Conservation (phyloP, 2,113 vertebrate genomes). For the Oncorhynchus keta region DNA sequence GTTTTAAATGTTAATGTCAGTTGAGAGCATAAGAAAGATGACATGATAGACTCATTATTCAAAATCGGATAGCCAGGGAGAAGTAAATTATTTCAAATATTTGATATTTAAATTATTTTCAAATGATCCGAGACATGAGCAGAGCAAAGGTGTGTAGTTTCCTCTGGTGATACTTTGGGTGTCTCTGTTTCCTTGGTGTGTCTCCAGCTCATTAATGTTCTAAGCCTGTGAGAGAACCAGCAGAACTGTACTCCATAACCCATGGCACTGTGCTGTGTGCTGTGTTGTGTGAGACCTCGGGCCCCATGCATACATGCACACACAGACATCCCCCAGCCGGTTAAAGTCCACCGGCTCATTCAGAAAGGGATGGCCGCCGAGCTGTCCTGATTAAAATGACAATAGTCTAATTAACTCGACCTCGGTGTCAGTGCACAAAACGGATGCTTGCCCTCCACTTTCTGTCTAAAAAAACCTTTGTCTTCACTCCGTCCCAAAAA, state of each 20-base stretch:
- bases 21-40: slow-evolving; percentile 58
- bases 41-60: slow-evolving; percentile 68
- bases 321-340: slow-evolving; percentile 42
- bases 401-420: slow-evolving; percentile 82
- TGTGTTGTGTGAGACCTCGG: slow-evolving; percentile 12
- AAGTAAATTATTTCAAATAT: slow-evolving; percentile 72
- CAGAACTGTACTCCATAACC: slow-evolving; percentile 54
- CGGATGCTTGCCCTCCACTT: slow-evolving; percentile 61
- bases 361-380: slow-evolving; percentile 66
- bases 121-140: slow-evolving; percentile 73
- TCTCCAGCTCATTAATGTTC: slow-evolving; percentile 75
- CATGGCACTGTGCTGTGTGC: slow-evolving; percentile 59
- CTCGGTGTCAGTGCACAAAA: slow-evolving; percentile 70
- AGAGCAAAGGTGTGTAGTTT: slow-evolving; percentile 59
- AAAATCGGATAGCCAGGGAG: slow-evolving; percentile 69
- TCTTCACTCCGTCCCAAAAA: slow-evolving; percentile 67
- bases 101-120: slow-evolving; percentile 79
- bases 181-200: slow-evolving; percentile 70
- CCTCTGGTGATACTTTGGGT: slow-evolving; percentile 63
- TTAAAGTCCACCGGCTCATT: slow-evolving; percentile 67
- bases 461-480: slow-evolving; percentile 69
- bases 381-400: slow-evolving; percentile 80
- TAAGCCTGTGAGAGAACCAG: slow-evolving; percentile 67
- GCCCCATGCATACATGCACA: neutral
- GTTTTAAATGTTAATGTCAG: slow-evolving; percentile 58